Conservation (phyloP, 2,888 invertebrate species). For the Amphipoea oculea region DNA sequence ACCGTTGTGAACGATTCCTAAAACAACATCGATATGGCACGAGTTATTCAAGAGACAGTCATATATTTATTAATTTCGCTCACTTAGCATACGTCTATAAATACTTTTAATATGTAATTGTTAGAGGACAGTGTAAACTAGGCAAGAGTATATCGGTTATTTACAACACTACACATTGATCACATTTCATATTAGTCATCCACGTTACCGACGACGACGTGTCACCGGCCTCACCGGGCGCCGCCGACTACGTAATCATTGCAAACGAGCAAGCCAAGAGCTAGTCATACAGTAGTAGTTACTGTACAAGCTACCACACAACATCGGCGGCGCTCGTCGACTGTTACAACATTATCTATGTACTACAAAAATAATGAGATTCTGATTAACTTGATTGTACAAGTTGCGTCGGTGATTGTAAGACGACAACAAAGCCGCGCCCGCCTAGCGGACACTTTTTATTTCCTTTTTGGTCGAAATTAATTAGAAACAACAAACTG, state of each 20-base stretch:
- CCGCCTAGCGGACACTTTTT: slow-evolving; percentile 5
- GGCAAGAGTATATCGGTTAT: slow-evolving; percentile 56
- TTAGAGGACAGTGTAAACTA: slow-evolving; percentile 21
- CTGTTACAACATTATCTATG: background rate
- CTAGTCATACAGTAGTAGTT: background rate
- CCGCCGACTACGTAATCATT: background rate
- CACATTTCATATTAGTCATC: slow-evolving; percentile 40
- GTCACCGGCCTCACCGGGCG: background rate
- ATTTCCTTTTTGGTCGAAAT: slow-evolving; percentile 17
- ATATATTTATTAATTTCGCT: background rate
- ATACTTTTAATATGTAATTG: slow-evolving; percentile 22
- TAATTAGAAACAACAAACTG: slow-evolving; percentile 15
- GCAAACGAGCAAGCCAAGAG: background rate
- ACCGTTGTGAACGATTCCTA: background rate
- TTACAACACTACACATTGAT: slow-evolving; percentile 44
- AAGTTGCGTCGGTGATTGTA: background rate
- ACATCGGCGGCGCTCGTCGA: background rate
- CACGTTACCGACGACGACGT: slow-evolving; percentile 19
- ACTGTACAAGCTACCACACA: no score
- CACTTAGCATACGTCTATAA: slow-evolving; percentile 2
- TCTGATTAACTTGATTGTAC: slow-evolving; percentile 19
- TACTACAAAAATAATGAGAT: slow-evolving; percentile 33
- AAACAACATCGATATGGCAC: slow-evolving; percentile 49
- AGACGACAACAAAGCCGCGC: background rate
- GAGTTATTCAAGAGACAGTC: slow-evolving; percentile 11